Percentiles rank a stretch among this genome's conserved stretches.
These are phyloP conservation scores for Rhodophaea formosa DNA, from an alignment of 2,888 invertebrate species.

Conservation along the genomic window DNA sequence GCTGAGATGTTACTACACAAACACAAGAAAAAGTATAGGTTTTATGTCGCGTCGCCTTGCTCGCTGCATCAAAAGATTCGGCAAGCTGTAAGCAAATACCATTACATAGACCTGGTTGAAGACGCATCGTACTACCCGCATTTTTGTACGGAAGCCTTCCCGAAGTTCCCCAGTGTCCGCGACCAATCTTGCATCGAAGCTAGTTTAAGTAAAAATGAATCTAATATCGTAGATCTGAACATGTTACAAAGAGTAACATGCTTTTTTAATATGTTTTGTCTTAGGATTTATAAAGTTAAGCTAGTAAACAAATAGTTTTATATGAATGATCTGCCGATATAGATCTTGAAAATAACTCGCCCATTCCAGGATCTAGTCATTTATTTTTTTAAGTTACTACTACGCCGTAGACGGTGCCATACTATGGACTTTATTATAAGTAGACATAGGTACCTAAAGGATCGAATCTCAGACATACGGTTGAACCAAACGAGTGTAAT, in stretches of 20 bases:
- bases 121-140: conserved; percentile 87
- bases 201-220: conserved; percentile 49
- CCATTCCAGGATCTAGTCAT: conserved; percentile 11
- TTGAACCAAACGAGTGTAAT: too few species aligned
- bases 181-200: conserved; percentile 57
- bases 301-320: conserved; percentile 24
- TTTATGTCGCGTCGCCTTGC: conserved; percentile 87
- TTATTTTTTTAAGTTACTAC: neutral
- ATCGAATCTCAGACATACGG: too few species aligned
- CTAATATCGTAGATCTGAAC: conserved; percentile 60
- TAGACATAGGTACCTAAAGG: too few species aligned
- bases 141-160: conserved; percentile 87
- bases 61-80: conserved; percentile 82
- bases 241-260: conserved; percentile 66
- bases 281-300: conserved; percentile 64
- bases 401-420: neutral
- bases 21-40: conserved; percentile 81
- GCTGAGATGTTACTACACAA: conserved; percentile 79
- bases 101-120: conserved; percentile 71
- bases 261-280: conserved; percentile 68
- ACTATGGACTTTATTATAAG: too few species aligned
- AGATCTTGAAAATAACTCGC: neutral
- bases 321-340: neutral
- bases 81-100: conserved; percentile 57
- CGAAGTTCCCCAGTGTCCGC: conserved; percentile 68